Conservation (phyloP, 2,888 invertebrate species). For the Tachina grossa region DNA sequence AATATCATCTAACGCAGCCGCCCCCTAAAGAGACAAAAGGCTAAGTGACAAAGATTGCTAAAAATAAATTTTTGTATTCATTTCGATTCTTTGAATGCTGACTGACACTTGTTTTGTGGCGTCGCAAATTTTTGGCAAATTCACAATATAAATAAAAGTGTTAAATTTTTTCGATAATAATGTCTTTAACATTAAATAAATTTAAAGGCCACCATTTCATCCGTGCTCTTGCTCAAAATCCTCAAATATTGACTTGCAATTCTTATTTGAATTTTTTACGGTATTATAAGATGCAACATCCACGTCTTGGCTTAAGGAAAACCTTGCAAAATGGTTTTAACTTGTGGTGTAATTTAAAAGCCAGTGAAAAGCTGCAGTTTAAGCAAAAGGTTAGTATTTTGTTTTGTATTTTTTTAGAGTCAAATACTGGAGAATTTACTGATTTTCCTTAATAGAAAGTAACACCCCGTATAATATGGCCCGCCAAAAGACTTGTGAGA, state of each 20-base stretch:
- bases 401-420: background rate
- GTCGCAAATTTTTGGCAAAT: constrained; percentile 44
- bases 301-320: constrained; percentile 38
- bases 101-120: constrained; percentile 62
- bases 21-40: background rate
- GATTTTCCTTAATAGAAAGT: constrained; percentile 4
- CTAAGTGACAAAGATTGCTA: constrained; percentile 24
- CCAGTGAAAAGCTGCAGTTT: constrained; percentile 4
- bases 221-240: constrained; percentile 29
- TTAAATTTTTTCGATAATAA: constrained; percentile 30
- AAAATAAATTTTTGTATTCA: constrained; percentile 53
- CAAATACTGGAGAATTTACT: background rate
- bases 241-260: constrained; percentile 51
- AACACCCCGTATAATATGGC: background rate
- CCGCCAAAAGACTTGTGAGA: background rate
- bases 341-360: constrained; percentile 24
- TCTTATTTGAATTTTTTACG: constrained; percentile 63
- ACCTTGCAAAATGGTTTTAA: constrained; percentile 44
- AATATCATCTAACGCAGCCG: background rate
- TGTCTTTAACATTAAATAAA: constrained; percentile 31
- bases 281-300: constrained; percentile 44
- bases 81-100: constrained; percentile 43
- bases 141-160: constrained; percentile 15
- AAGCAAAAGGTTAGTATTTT: constrained; percentile 39
- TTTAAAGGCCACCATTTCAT: constrained; percentile 11